A percentile compares a stretch with the other conserved stretches of the same genome.
phyloP scores from a whole-genome alignment of 2,888 invertebrate genomes.

The Philhelius pedissequus region DNA sequence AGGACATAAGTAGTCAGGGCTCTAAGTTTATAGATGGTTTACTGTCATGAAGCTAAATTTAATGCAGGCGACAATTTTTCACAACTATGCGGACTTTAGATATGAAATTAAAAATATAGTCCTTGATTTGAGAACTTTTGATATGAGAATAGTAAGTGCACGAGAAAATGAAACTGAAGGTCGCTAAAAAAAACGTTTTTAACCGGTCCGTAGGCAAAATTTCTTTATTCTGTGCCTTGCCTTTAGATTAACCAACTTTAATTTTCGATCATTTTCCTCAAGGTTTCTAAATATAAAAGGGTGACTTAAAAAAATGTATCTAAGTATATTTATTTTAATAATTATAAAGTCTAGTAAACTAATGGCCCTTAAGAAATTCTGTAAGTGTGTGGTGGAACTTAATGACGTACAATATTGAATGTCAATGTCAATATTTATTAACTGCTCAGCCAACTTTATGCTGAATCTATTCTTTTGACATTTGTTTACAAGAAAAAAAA shows the following conservation, averaged over 20 bases:
- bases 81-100: neutral
- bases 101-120: slow-evolving; percentile 33
- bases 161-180: neutral
- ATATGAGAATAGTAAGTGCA: neutral
- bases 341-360: too few relatives aligned
- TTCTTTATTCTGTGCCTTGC: neutral
- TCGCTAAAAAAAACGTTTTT: neutral
- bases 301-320: too few relatives aligned
- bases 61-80: slow-evolving; percentile 15
- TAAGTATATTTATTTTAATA: too few relatives aligned
- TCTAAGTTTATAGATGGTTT: slow-evolving; percentile 39
- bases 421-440: too few relatives aligned
- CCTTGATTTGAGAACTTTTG: slow-evolving; percentile 44
- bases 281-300: neutral
- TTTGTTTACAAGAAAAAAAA: too few relatives aligned
- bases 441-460: too few relatives aligned
- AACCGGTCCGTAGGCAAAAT: neutral
- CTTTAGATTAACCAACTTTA: neutral
- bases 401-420: too few relatives aligned
- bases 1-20: slow-evolving; percentile 32
- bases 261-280: neutral
- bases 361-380: too few relatives aligned
- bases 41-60: slow-evolving; percentile 42
- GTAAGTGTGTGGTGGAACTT: too few relatives aligned
- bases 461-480: too few relatives aligned